A percentile compares a stretch with the other conserved stretches of the same genome.
These are phyloP conservation scores for Calidris pugnax DNA, from an alignment of 2,113 vertebrate species.

Conservation along the genomic window DNA sequence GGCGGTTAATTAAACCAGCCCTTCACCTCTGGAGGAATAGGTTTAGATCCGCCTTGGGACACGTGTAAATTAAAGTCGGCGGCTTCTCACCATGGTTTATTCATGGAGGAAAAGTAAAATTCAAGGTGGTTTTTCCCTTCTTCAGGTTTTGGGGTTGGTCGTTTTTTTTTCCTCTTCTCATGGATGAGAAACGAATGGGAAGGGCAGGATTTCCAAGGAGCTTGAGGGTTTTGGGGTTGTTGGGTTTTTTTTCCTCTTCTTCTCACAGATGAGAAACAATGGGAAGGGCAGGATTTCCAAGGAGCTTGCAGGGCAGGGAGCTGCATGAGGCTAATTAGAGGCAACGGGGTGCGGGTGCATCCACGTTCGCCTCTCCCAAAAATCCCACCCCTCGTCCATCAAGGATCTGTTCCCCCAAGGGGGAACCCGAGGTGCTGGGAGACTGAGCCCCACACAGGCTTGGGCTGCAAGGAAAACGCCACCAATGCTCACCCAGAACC, in stretches of 20 bases:
- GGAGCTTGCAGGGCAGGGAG: accelerated
- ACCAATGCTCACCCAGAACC: accelerated
- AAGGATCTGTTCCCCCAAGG: background rate
- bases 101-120: background rate
- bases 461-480: background rate
- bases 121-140: background rate
- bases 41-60: conserved; percentile 17
- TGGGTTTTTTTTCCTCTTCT: background rate
- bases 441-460: accelerated
- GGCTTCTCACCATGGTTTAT: background rate
- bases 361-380: background rate
- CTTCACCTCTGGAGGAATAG: background rate
- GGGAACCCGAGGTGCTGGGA: accelerated
- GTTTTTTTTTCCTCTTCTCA: background rate
- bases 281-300: no score
- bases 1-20: conserved; percentile 34
- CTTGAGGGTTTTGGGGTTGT: accelerated
- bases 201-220: background rate
- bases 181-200: background rate
- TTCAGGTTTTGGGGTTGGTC: accelerated
- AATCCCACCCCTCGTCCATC: background rate
- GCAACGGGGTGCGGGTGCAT: background rate
- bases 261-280: background rate
- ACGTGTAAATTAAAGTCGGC: conserved; percentile 30
- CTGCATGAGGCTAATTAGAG: background rate